Evolutionary conservation across 2,888 invertebrate genomes (phyloP), one percentile per base, ranked within the genome.

Genomic region (Heliconius hortense): DNA sequence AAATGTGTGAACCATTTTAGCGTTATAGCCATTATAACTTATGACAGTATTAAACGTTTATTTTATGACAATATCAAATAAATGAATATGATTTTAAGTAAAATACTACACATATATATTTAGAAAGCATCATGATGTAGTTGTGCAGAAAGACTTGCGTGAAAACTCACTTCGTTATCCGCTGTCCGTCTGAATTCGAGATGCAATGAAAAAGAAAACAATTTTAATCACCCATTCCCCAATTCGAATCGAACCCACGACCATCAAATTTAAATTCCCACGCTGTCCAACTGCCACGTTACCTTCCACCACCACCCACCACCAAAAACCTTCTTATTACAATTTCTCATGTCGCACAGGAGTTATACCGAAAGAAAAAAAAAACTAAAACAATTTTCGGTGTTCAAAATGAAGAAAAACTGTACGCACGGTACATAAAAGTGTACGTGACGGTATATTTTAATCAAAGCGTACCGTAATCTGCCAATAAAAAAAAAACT

Each of bases 401-500:
- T 66, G 35, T 35, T 35, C 1, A 64, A 56, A 76, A 64, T 24
- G 28, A 35, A 66, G 60, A 35, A 60, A 67, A 62, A 43, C 15
- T 18, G 15, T 48, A 48, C 73, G 43, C 59, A 35, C 39, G 35
- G 35, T 70, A 39, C 48, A 59, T 53, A 63, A 64, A 62, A 28
- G 35, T 71, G 62, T 75, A 77, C 78, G 72, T 78, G 73, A 71
- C 63, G 70, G 73, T 72, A 77, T 77, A 80, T 77, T 74, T 72
- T 72, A 81, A 77, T 69, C 70, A 72, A 78, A 77, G 62, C 66
- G 76, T 43, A 76, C 76, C 73, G 74, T 76, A 78, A 75, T 72
- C 76, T 75, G 74, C 73, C 73, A 74, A 79, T 76, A 79, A 81
- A 80, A 80, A 39, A 59, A 79, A 80, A 79, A 76, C 76, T 76